Conservation (phyloP, 2,797 vertebrate species). For the Limosa lapponica region DNA sequence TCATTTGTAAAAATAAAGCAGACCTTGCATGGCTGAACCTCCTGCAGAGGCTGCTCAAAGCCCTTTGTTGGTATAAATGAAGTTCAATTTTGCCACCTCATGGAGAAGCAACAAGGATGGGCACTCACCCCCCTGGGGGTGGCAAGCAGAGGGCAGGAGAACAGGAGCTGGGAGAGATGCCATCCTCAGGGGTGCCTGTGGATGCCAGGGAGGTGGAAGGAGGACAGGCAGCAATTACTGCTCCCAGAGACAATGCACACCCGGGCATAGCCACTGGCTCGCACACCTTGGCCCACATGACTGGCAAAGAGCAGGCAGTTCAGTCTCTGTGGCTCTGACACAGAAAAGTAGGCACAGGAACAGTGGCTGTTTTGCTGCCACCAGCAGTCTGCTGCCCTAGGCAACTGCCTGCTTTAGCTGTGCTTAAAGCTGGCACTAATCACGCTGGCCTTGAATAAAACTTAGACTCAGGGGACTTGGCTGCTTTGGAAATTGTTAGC, state of each 20-base stretch:
- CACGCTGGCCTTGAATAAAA: background rate
- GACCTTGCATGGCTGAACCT: background rate
- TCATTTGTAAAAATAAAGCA: background rate
- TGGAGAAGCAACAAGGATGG: background rate
- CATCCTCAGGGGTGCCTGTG: background rate
- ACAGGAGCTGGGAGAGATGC: background rate
- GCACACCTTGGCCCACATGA: accelerated
- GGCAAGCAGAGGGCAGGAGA: background rate
- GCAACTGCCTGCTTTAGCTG: background rate
- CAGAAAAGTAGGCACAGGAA: background rate
- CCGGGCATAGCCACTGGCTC: background rate
- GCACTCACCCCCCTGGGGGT: background rate
- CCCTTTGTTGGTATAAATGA: background rate
- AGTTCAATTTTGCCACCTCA: background rate
- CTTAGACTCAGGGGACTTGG: background rate
- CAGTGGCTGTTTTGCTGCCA: background rate
- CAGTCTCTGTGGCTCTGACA: background rate
- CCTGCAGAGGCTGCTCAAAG: background rate
- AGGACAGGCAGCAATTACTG: accelerated
- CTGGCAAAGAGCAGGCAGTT: background rate
- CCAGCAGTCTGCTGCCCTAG: background rate
- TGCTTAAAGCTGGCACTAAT: background rate
- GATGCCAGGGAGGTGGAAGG: background rate
- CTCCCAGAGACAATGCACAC: background rate
- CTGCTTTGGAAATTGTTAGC: background rate